These are phyloP conservation scores for Carposina sasakii DNA, from an alignment of 1,140 invertebrate species.

Conservation along the genomic window DNA sequence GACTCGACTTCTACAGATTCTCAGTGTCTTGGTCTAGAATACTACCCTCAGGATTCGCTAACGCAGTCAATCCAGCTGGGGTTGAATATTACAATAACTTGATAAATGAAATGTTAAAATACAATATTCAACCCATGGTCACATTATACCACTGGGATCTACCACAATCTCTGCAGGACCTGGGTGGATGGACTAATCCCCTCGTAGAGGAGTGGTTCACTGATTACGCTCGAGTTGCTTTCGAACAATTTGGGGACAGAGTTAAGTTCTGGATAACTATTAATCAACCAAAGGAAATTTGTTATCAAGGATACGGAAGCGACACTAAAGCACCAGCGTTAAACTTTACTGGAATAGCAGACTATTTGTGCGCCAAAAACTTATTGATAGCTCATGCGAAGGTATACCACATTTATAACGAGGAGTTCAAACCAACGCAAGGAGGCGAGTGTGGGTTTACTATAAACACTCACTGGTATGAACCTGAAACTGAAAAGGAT, in stretches of 20 bases:
- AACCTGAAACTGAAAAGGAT: not conserved
- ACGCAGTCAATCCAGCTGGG: slow-evolving; percentile 62
- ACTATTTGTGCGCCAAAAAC: slow-evolving; percentile 36
- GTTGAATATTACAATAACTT: slow-evolving; percentile 74
- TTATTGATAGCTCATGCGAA: slow-evolving; percentile 44
- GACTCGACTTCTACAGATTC: slow-evolving; percentile 73
- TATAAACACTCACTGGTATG: not conserved
- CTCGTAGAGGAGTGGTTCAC: slow-evolving; percentile 59
- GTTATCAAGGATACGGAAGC: slow-evolving; percentile 48
- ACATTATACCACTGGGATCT: slow-evolving; percentile 69
- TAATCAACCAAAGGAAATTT: slow-evolving; percentile 63
- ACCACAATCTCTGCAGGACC: slow-evolving; percentile 54
- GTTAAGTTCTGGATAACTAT: slow-evolving; percentile 67
- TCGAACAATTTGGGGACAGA: slow-evolving; percentile 51
- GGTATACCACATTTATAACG: slow-evolving; percentile 1
- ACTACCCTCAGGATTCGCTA: slow-evolving; percentile 65
- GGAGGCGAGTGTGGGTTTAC: not conserved
- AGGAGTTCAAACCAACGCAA: not conserved
- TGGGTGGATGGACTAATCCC: slow-evolving; percentile 71
- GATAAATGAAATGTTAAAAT: slow-evolving; percentile 67
- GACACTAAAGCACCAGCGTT: slow-evolving; percentile 34
- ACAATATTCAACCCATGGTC: slow-evolving; percentile 61
- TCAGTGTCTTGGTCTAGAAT: slow-evolving; percentile 76
- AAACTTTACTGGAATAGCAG: not conserved
- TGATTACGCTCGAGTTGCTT: slow-evolving; percentile 61